Base-by-base conservation (phyloP, 2,888 invertebrate species). In the Galerucella pusilla region DNA sequence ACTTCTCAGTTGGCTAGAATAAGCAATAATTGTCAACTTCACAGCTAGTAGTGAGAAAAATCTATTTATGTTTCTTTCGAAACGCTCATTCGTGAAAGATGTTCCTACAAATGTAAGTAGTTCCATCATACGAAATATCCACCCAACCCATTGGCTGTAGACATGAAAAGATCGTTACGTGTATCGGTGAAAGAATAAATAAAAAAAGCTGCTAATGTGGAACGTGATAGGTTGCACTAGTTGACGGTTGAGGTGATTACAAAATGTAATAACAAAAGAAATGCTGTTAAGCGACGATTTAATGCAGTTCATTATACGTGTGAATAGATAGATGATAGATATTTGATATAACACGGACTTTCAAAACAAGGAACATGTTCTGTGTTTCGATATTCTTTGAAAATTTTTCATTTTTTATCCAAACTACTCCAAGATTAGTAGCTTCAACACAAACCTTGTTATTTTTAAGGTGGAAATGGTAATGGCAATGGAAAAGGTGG, bases 221-320 rank as follows among this genome's bases (percentile, higher is more conserved):
- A 73, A 72, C 75, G 77, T 77, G 77, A 75, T 74, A 75, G 75
- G 77, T 77, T 75, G 75, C 42, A 75, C 54, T 68, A 61, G 54
- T 68, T 66, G 68, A 59, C 60, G 63, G 52, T 71, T 52, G 10
- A 60, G 42, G n/a, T 28, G 61, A 64, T 64, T 73, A 66, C 70
- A 49, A 73, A 73, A 75, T 45, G 12, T 9, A 45, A 3, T 12
- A 65, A 71, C 60, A 72, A 52, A 68, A 63, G 64, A 25, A 20
- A 71, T 42, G 35, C 7, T 42, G 35, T 42, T 42, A 42, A 9
- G 7, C 1, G 35, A 42, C 7, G 35, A 42, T 71, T 71, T 28
- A 54, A 49, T 20, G 52, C 3, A 66, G 46, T 49, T 66, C 46
- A 52, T 25, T 25, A 10, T 16, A 7, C 20, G 20, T 46, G 46